Evolutionary conservation across 64 coral and sea anemone genomes (phyloP).

Genomic region (Pocillopora verrucosa): DNA sequence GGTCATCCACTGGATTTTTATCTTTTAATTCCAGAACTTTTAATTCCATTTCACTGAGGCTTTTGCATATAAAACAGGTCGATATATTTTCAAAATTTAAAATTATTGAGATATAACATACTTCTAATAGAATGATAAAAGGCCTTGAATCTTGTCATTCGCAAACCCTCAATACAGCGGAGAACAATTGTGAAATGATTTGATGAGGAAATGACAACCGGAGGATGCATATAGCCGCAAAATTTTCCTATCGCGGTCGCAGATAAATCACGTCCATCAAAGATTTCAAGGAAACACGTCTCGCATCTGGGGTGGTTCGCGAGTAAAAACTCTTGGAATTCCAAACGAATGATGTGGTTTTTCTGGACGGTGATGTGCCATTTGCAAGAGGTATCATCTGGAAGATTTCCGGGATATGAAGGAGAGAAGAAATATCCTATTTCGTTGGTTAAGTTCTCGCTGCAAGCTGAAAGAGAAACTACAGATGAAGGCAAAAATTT

Average conservation of each 20-base stretch:
- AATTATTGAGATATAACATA: background rate
- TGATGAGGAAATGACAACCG: background rate
- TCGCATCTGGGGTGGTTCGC: too few species aligned
- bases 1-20: too few species aligned
- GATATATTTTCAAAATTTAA: too few species aligned
- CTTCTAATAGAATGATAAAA: background rate
- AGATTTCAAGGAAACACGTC: background rate
- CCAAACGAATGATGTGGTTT: too few species aligned
- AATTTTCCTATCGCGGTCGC: background rate
- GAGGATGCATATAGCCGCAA: background rate
- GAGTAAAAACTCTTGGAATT: too few species aligned
- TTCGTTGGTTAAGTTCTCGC: too few species aligned
- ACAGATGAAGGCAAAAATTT: background rate
- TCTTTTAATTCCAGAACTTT: too few species aligned
- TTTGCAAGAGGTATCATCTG: too few species aligned
- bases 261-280: background rate
- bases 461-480: background rate
- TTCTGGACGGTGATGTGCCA: too few species aligned
- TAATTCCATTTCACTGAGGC: background rate
- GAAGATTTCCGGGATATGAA: too few species aligned
- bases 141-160: conserved; percentile 11
- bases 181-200: background rate
- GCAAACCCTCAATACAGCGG: background rate
- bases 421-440: too few species aligned
- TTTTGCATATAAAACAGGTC: too few species aligned